These are phyloP conservation scores for Bradypodion pumilum DNA, from an alignment of 2,797 vertebrate species.

Conservation along the genomic window DNA sequence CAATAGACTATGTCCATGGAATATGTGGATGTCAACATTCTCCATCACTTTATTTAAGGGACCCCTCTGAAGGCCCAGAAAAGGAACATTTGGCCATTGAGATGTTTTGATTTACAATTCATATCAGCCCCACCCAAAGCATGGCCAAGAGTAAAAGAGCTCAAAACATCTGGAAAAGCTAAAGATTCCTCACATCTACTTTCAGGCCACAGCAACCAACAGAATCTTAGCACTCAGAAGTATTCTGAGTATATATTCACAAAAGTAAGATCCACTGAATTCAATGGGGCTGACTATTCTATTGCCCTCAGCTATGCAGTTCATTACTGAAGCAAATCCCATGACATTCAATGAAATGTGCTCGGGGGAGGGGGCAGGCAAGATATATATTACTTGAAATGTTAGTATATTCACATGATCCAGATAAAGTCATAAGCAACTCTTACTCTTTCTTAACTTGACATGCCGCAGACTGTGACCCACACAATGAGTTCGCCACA, in stretches of 20 bases:
- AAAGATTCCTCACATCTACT: no score
- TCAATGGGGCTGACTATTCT: not conserved
- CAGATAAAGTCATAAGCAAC: not conserved
- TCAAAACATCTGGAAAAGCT: no score
- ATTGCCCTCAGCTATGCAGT: not conserved
- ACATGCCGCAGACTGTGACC: slow-evolving; percentile 82
- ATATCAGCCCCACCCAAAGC: no score
- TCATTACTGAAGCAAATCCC: not conserved
- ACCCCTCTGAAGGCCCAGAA: no score
- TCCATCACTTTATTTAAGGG: no score
- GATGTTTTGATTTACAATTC: no score
- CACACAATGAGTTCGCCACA: slow-evolving; percentile 73
- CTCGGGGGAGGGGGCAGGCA: not conserved
- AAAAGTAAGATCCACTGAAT: not conserved
- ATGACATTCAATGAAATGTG: not conserved
- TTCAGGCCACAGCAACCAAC: not conserved
- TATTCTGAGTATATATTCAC: not conserved
- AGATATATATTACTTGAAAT: not conserved
- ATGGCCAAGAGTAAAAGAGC: no score
- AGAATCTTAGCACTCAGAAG: not conserved
- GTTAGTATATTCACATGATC: not conserved
- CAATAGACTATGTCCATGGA: no score
- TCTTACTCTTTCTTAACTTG: slow-evolving; percentile 75
- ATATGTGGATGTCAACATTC: no score
- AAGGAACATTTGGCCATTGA: no score